Conservation (phyloP, 2,888 invertebrate genomes). For the Drosophila lacicola region DNA sequence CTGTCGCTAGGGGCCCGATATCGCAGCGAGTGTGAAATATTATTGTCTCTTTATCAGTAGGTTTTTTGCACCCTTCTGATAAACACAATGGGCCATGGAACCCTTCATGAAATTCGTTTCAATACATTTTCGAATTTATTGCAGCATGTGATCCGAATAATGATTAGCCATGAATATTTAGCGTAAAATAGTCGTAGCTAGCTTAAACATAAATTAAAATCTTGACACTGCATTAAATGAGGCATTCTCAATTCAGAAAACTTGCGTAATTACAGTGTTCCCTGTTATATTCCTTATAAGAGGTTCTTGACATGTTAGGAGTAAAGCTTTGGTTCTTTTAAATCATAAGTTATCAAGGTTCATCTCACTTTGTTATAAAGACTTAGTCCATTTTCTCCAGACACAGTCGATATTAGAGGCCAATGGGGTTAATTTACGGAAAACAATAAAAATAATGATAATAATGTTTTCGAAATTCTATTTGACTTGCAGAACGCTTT, state of each 20-base stretch:
- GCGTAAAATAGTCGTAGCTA: neutral
- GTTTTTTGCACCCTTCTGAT: constrained; percentile 35
- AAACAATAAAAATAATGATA: neutral
- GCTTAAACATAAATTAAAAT: neutral
- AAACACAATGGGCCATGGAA: constrained; percentile 26
- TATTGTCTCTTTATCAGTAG: constrained; percentile 38
- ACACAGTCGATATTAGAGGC: too few relatives aligned
- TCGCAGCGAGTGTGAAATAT: constrained; percentile 52
- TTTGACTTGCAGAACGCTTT: constrained; percentile 91
- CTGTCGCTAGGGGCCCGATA: constrained; percentile 32
- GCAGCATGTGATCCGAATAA: constrained; percentile 24
- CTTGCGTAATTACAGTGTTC: neutral
- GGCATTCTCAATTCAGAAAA: neutral
- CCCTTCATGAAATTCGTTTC: constrained; percentile 15
- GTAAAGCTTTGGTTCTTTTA: too few relatives aligned
- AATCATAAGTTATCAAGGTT: too few relatives aligned
- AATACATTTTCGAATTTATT: constrained; percentile 18
- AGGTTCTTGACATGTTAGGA: too few relatives aligned
- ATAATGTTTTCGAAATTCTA: neutral
- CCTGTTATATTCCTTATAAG: too few relatives aligned
- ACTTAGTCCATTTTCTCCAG: too few relatives aligned
- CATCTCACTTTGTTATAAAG: too few relatives aligned
- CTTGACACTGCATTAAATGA: constrained; percentile 9
- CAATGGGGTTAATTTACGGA: too few relatives aligned
- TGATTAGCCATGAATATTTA: constrained; percentile 9